Evolutionary conservation across 2,113 vertebrate species (phyloP).

Genomic region (Carassius carassius): DNA sequence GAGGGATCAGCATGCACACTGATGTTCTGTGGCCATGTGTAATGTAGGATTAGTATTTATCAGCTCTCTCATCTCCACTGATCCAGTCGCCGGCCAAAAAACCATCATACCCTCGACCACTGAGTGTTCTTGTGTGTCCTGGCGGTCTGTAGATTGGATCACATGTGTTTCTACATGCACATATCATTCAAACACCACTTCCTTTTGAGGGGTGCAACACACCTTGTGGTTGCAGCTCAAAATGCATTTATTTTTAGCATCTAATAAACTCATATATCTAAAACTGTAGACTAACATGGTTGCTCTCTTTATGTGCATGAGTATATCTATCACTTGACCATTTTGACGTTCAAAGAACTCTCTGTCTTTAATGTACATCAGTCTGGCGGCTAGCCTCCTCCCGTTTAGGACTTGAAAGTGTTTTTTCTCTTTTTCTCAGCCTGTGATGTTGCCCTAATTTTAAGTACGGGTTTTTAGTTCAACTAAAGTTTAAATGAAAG

Average conservation of each 20-base stretch:
- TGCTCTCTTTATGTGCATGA: neutral
- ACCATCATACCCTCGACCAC: neutral
- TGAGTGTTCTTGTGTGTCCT: neutral
- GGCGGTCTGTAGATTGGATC: neutral
- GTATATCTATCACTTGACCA: neutral
- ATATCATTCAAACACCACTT: neutral
- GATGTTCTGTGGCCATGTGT: neutral
- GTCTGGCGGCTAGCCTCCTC: neutral
- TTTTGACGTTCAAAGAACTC: slow-evolving; percentile 30
- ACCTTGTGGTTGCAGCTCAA: neutral
- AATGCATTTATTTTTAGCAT: neutral
- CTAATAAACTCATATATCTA: slow-evolving; percentile 2
- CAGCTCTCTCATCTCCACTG: slow-evolving; percentile 3
- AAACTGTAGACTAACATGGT: neutral
- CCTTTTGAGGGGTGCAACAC: neutral
- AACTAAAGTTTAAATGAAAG: neutral
- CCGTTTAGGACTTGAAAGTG: slow-evolving; percentile 45
- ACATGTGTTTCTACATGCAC: neutral
- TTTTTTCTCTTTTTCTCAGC: slow-evolving; percentile 11
- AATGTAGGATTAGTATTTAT: slow-evolving; percentile 42
- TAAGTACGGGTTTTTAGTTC: neutral
- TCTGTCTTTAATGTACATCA: slow-evolving; percentile 22
- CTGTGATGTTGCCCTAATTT: slow-evolving; percentile 1
- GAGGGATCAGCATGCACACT: neutral
- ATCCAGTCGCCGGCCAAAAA: neutral